Conservation (phyloP, 2,888 invertebrate species). For the Campopleginae sp. region DNA sequence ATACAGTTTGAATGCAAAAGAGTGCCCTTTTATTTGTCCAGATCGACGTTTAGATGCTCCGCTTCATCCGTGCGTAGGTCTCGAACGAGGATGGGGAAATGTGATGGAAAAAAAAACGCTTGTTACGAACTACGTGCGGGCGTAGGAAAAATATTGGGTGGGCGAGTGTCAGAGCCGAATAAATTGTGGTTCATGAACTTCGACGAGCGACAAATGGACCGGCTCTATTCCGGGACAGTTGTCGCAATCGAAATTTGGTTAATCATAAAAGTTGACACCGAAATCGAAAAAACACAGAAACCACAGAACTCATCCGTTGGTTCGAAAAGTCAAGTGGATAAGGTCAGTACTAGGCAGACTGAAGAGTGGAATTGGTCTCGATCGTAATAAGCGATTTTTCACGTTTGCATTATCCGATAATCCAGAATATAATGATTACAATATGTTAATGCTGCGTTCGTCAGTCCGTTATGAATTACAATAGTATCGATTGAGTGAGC, state of each 20-base stretch:
- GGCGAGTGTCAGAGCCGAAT: conserved; percentile 4
- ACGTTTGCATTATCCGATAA: neutral
- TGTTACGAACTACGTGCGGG: conserved; percentile 9
- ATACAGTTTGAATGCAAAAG: neutral
- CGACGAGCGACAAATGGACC: neutral
- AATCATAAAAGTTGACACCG: neutral
- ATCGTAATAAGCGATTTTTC: neutral
- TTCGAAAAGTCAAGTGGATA: conserved; percentile 1
- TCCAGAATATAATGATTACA: neutral
- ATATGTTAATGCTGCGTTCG: conserved; percentile 4
- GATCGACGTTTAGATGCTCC: neutral
- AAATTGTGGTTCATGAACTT: conserved; percentile 16
- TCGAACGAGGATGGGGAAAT: conserved; percentile 3
- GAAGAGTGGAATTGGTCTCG: neutral
- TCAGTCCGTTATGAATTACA: neutral
- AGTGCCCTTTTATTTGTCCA: neutral
- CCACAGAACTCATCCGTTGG: neutral
- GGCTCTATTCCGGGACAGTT: neutral
- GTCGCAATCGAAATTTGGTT: neutral
- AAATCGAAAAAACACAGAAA: neutral
- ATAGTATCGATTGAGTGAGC: neutral
- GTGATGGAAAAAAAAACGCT: neutral
- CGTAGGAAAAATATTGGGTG: conserved; percentile 26
- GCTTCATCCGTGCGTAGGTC: conserved; percentile 22
- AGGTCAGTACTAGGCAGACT: conserved; percentile 17